Evolutionary conservation across 1,140 invertebrate species (phyloP).

Genomic region (Bombus waltoni): DNA sequence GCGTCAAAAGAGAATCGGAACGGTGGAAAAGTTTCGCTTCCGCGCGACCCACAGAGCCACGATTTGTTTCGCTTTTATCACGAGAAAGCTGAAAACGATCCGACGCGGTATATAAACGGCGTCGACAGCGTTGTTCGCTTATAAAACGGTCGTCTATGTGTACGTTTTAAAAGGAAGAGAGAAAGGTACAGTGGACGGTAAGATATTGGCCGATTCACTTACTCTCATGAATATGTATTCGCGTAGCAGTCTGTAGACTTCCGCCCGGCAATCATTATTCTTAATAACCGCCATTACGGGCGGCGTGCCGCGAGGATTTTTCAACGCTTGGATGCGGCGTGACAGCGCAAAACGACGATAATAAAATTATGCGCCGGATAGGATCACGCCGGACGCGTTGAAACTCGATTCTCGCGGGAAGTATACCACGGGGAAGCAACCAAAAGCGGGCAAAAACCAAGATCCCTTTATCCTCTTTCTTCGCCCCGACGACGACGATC

Average conservation of each 20-base stretch:
- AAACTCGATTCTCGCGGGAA: background rate
- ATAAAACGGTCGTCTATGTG: conserved; percentile 1
- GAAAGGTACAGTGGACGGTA: background rate
- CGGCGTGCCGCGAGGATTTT: conserved; percentile 50
- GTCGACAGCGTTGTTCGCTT: background rate
- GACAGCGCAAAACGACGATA: conserved; percentile 50
- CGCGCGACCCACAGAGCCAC: background rate
- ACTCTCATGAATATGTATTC: conserved; percentile 69
- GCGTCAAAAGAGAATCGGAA: background rate
- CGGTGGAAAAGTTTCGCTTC: background rate
- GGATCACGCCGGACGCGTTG: background rate
- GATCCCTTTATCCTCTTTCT: background rate
- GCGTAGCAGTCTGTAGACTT: conserved; percentile 51
- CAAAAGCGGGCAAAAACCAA: no score
- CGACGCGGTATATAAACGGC: background rate
- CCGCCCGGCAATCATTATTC: conserved; percentile 65
- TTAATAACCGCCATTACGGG: conserved; percentile 65
- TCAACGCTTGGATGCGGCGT: conserved; percentile 47
- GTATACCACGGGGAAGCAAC: background rate
- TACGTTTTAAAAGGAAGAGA: background rate
- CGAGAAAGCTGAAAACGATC: conserved; percentile 9
- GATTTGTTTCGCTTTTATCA: conserved; percentile 24
- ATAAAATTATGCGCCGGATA: conserved; percentile 56
- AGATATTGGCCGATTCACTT: conserved; percentile 68
- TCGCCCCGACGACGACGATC: no score